Conservation (phyloP, 2,888 invertebrate genomes). For the Hydrotaea diabolus region DNA sequence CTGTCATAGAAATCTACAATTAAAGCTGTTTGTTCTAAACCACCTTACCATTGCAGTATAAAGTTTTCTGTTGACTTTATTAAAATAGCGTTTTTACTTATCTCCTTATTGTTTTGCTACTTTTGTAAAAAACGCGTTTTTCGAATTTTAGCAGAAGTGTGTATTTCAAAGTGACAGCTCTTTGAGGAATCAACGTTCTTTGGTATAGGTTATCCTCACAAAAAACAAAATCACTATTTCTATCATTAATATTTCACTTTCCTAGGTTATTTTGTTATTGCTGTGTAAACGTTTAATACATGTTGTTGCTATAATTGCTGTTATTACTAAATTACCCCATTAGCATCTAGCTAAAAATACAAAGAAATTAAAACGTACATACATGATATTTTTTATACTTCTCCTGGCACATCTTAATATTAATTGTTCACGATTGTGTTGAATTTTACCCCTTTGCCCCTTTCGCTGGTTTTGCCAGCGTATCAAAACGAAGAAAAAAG, state of each 20-base stretch:
- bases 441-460: not conserved
- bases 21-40: too few species aligned
- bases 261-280: not conserved
- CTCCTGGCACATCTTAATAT: not conserved
- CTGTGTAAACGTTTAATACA: constrained; percentile 1
- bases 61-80: too few species aligned
- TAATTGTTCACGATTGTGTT: not conserved
- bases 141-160: too few species aligned
- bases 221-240: too few species aligned
- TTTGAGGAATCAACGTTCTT: too few species aligned
- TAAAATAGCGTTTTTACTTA: too few species aligned
- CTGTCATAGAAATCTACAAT: too few species aligned
- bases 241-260: not conserved
- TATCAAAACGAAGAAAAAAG: not conserved
- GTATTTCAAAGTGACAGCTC: too few species aligned
- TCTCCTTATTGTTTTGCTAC: too few species aligned
- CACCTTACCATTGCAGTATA: too few species aligned
- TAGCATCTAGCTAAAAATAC: not conserved
- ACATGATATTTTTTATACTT: not conserved
- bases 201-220: too few species aligned
- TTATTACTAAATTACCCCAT: not conserved
- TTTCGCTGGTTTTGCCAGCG: not conserved
- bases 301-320: not conserved
- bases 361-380: constrained; percentile 8
- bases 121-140: too few species aligned